Evolutionary conservation across 2,113 vertebrate genomes (phyloP).

Genomic region (Pristiophorus japonicus): DNA sequence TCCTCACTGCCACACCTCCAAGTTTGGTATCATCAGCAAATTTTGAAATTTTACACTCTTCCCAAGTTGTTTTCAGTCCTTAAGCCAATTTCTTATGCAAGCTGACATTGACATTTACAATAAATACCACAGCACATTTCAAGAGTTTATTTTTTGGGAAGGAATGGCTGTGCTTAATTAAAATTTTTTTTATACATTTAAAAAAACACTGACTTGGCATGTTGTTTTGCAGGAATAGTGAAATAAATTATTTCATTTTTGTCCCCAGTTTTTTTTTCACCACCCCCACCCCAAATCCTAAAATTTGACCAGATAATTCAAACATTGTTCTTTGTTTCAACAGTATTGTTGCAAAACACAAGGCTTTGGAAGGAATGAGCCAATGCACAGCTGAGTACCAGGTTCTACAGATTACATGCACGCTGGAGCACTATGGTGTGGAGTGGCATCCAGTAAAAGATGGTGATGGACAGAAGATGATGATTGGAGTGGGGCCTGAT

Average conservation of each 20-base stretch:
- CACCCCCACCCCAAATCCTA: background rate
- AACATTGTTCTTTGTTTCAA: constrained; percentile 26
- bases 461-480: constrained; percentile 72
- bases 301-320: background rate
- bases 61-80: no score
- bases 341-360: constrained; percentile 83
- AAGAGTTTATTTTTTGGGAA: background rate
- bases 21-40: no score
- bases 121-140: background rate
- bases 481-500: constrained; percentile 88
- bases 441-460: constrained; percentile 93
- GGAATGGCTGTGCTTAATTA: no score
- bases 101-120: no score
- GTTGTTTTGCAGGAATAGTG: no score
- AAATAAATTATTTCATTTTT: no score
- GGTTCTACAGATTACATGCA: constrained; percentile 80
- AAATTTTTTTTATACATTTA: no score
- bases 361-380: constrained; percentile 75
- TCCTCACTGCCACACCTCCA: no score
- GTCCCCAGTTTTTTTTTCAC: constrained; percentile 41
- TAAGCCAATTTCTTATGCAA: no score
- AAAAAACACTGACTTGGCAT: no score
- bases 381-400: constrained; percentile 85
- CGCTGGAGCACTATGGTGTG: constrained; percentile 85
- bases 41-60: no score